These are phyloP conservation scores for Xylocampa areola DNA, from an alignment of 2,888 invertebrate species.

Conservation along the genomic window DNA sequence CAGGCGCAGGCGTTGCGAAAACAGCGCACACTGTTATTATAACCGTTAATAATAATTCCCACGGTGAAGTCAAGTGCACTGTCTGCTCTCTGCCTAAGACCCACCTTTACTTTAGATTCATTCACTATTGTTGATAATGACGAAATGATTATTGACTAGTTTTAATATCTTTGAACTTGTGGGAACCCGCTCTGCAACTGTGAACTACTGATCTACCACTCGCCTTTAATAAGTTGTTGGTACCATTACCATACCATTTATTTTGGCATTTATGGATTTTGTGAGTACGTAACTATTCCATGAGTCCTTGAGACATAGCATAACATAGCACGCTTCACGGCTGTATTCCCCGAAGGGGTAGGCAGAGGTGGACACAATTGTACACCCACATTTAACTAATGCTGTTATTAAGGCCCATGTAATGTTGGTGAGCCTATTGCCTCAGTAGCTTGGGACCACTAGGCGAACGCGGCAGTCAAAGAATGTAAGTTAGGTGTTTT, in stretches of 20 bases:
- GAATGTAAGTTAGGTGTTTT: no score
- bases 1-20: constrained; percentile 47
- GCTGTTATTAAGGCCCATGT: no score
- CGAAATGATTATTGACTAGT: constrained; percentile 39
- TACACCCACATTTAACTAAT: no score
- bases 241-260: constrained; percentile 1
- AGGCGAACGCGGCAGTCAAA: no score
- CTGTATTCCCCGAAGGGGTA: no score
- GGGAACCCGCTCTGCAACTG: constrained; percentile 37
- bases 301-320: constrained; percentile 37
- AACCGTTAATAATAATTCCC: constrained; percentile 61
- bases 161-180: constrained; percentile 46
- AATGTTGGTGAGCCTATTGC: no score
- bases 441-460: no score
- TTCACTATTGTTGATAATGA: constrained; percentile 40
- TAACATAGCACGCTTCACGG: no score
- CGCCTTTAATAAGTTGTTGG: constrained; percentile 22
- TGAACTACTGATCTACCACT: constrained; percentile 28
- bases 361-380: no score
- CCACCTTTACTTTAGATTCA: constrained; percentile 33
- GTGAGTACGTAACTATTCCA: background rate
- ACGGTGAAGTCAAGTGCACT: constrained; percentile 55
- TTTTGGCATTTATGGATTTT: constrained; percentile 13
- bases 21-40: constrained; percentile 49
- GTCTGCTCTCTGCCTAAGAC: constrained; percentile 26